Evolutionary conservation across 2,888 invertebrate species (phyloP), one percentile per base, ranked within the genome.

Genomic region (Blastobasis lacticolella): DNA sequence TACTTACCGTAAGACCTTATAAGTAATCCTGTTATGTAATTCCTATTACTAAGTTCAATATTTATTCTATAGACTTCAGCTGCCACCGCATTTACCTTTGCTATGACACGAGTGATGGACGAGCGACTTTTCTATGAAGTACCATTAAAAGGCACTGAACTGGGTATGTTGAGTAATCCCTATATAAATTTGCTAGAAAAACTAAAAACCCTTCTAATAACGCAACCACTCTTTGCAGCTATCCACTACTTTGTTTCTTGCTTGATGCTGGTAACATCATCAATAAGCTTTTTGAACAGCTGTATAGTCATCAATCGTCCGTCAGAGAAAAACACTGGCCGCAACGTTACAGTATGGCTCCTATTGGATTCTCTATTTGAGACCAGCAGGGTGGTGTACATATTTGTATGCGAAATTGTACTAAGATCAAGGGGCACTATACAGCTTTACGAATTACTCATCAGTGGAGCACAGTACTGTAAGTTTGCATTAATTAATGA

Each of bases 281-380:
- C 57, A 1, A 75, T 88, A n/a, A 85, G 87, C 1, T 80, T 85
- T 63, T 60, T 86, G 5, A 88, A 86, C 69, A 84, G 84, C 48
- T 64, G 70, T 5, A 68, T 83, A 42, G 79, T 83, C 53, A 70
- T 87, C 64, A 76, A 79, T 62, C 73, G 85, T 0, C 65, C 73
- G 6, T 60, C 75, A 0, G 50, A 63, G 0, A 64, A 66, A 46
- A 84, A 80, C 61, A 59, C 65, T 0, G 78, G 78, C 6, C 69
- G 76, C 5, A 79, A 78, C 49, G 76, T 88, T 46, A 85, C 86
- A 45, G 72, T 75, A 0, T 88, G 87, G 87, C 58, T 88, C 40
- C 68, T 88, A 9, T 62, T 88, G 4, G 82, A 86, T 66, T 88
- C 87, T 0, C 57, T 87, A 60, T 88, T 88, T 45, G 87, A 88